A percentile compares a stretch with the other conserved stretches of the same genome.
phyloP scores from a whole-genome alignment of 2,797 vertebrate genomes.

The Adrianichthys oophorus region DNA sequence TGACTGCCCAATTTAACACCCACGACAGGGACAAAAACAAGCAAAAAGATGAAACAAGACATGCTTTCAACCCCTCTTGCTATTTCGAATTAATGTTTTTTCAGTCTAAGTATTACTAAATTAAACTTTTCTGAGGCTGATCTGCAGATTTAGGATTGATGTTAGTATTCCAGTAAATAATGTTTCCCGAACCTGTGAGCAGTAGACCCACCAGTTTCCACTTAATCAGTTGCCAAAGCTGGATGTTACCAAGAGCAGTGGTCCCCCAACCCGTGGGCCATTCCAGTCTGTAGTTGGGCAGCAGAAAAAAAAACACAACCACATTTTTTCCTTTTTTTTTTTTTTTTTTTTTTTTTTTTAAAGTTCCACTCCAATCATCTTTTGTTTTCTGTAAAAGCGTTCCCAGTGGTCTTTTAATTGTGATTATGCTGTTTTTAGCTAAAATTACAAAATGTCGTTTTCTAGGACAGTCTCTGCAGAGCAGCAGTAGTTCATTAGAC shows the following conservation, averaged over 20 bases:
- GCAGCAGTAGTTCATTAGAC: no score
- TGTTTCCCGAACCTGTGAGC: conserved; percentile 13
- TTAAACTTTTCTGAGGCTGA: conserved; percentile 9
- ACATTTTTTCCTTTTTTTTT: no score
- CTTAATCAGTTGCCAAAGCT: conserved; percentile 26
- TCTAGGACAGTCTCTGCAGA: no score
- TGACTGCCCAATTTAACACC: conserved; percentile 74
- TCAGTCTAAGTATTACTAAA: conserved; percentile 6
- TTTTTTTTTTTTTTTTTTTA: no score
- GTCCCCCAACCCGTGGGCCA: no score
- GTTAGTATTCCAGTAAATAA: conserved; percentile 28
- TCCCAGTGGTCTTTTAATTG: no score
- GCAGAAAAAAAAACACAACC: no score
- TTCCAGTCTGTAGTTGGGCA: no score
- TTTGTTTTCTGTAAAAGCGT: no score
- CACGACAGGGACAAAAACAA: conserved; percentile 68
- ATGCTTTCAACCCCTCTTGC: conserved; percentile 6
- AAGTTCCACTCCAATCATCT: no score
- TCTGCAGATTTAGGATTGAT: conserved; percentile 38
- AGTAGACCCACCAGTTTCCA: conserved; percentile 22
- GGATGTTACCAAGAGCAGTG: conserved; percentile 27
- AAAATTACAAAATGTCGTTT: no score
- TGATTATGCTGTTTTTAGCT: no score
- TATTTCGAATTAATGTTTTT: background rate
- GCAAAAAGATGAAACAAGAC: conserved; percentile 18